Evolutionary conservation across 1,140 invertebrate genomes (phyloP).

Genomic region (Papilio machaon): DNA sequence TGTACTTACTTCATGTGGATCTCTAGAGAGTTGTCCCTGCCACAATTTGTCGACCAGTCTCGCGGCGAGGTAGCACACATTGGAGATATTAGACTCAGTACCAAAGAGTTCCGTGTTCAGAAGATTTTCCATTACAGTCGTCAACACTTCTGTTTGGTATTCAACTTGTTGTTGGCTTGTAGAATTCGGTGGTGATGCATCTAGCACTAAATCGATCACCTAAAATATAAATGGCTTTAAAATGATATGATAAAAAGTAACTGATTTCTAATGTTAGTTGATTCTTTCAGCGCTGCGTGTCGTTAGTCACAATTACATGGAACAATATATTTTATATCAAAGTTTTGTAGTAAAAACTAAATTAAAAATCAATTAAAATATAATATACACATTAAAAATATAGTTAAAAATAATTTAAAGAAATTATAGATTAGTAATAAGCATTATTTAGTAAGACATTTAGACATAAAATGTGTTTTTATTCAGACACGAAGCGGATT

Average conservation of each 20-base stretch:
- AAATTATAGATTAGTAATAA: not conserved
- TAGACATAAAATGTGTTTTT: slow-evolving; percentile 24
- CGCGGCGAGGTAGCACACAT: slow-evolving; percentile 96
- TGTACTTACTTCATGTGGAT: slow-evolving; percentile 90
- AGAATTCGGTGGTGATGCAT: slow-evolving; percentile 92
- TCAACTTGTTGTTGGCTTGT: slow-evolving; percentile 91
- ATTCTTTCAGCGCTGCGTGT: slow-evolving; percentile 42
- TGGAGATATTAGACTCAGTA: slow-evolving; percentile 91
- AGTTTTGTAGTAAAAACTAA: not conserved
- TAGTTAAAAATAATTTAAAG: not conserved
- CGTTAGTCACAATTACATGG: slow-evolving; percentile 33
- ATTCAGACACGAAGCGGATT: slow-evolving; percentile 4
- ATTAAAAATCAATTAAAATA: not conserved
- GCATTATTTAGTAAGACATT: slow-evolving; percentile 1
- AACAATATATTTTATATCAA: too few species aligned
- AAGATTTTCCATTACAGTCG: slow-evolving; percentile 96
- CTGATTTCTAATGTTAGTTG: slow-evolving; percentile 30
- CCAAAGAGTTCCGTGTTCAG: slow-evolving; percentile 94
- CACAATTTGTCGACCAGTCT: slow-evolving; percentile 98
- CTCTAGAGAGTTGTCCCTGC: slow-evolving; percentile 94
- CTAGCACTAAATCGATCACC: slow-evolving; percentile 93
- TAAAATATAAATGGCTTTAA: slow-evolving; percentile 59
- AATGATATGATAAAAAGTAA: not conserved
- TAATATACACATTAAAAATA: not conserved
- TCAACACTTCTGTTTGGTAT: slow-evolving; percentile 96